A percentile compares a stretch with the other conserved stretches of the same genome.
phyloP scores from a whole-genome alignment of 2,797 vertebrate genomes.

The Apodemus agrarius region DNA sequence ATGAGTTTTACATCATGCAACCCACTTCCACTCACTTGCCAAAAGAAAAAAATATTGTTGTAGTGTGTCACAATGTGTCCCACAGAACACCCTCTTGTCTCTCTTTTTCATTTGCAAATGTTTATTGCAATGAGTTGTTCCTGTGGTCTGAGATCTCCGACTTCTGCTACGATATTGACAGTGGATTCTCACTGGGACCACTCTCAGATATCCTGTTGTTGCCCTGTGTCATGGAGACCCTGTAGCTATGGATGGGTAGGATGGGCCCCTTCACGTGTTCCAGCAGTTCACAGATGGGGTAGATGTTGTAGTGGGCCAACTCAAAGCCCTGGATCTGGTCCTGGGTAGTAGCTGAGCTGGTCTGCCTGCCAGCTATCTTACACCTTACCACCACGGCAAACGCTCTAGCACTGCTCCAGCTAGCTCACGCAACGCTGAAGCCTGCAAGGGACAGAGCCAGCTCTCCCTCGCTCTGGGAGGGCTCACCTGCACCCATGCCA shows the following conservation, averaged over 20 bases:
- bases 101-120: not conserved
- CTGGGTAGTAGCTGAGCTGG: not conserved
- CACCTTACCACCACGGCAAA: not conserved
- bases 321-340: not conserved
- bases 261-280: not conserved
- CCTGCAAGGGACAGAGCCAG: not conserved
- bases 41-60: not conserved
- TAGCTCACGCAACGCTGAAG: not conserved
- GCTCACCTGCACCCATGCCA: not conserved
- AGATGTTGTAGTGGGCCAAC: not conserved
- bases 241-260: not conserved
- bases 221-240: not conserved
- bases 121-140: not conserved
- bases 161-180: not conserved
- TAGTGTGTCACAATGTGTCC: not conserved
- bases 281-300: not conserved
- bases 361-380: not conserved
- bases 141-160: not conserved
- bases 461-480: not conserved
- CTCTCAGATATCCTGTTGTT: not conserved
- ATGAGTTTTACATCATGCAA: not conserved
- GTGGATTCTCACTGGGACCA: not conserved
- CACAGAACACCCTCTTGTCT: not conserved
- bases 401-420: not conserved
- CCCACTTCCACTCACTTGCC: not conserved